Evolutionary conservation across 2,888 invertebrate species (phyloP).

Genomic region (Coelogynopora nodosa): DNA sequence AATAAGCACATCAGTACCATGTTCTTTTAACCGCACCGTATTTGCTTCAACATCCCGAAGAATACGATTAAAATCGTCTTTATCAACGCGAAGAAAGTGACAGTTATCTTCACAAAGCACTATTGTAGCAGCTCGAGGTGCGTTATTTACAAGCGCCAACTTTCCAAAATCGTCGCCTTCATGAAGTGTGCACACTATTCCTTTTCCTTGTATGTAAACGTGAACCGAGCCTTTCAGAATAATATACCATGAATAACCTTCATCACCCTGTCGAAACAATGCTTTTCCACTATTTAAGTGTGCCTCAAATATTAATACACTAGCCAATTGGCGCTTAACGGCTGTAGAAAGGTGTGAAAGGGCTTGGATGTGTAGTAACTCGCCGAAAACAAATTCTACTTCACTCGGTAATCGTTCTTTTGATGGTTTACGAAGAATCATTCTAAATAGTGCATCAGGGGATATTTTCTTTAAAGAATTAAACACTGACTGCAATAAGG

Average conservation of each 20-base stretch:
- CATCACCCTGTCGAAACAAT: constrained; percentile 81
- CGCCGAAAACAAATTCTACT: constrained; percentile 76
- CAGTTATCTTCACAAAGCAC: constrained; percentile 76
- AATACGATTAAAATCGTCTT: constrained; percentile 78
- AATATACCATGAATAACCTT: constrained; percentile 79
- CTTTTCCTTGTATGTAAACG: constrained; percentile 78
- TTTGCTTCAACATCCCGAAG: constrained; percentile 77
- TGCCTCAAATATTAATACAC: constrained; percentile 75
- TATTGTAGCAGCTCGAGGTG: constrained; percentile 78
- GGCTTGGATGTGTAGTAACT: constrained; percentile 76
- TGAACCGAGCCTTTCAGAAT: constrained; percentile 77
- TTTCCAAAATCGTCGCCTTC: constrained; percentile 84
- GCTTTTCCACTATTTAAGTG: constrained; percentile 74
- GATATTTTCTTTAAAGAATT: constrained; percentile 70
- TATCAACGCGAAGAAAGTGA: constrained; percentile 77
- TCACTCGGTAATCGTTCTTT: constrained; percentile 75
- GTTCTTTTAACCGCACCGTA: constrained; percentile 77
- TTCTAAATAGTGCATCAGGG: constrained; percentile 74
- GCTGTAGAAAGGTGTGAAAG: constrained; percentile 76
- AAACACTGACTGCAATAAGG: constrained; percentile 64
- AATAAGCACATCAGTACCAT: constrained; percentile 76
- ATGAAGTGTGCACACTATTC: constrained; percentile 74
- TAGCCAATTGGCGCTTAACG: constrained; percentile 75
- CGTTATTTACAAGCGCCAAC: constrained; percentile 77
- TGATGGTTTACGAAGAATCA: constrained; percentile 74